Conservation (phyloP, 2,888 invertebrate species). For the Thelaira solivaga region DNA sequence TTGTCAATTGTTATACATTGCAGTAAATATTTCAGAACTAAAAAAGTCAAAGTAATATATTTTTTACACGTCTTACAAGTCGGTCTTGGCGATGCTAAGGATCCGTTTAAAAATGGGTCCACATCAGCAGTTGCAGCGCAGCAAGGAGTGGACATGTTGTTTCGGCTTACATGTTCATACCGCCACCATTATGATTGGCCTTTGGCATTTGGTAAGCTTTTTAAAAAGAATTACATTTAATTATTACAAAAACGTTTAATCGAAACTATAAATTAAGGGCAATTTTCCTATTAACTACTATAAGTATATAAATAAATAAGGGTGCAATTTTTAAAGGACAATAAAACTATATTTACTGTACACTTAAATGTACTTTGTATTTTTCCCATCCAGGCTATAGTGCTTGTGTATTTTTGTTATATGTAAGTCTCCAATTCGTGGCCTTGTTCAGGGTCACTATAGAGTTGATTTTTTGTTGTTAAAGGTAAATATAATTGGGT, state of each 20-base stretch:
- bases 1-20: not conserved
- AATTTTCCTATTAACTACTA: not conserved
- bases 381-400: not conserved
- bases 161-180: conserved; percentile 90
- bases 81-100: conserved; percentile 72
- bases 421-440: conserved; percentile 34
- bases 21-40: not conserved
- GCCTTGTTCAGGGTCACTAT: conserved; percentile 57
- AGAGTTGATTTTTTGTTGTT: conserved; percentile 32
- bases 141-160: conserved; percentile 88
- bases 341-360: not conserved
- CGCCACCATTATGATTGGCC: conserved; percentile 87
- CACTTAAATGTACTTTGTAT: not conserved
- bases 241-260: not conserved
- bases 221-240: too few relatives aligned
- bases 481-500: conserved; percentile 13
- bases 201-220: conserved; percentile 88
- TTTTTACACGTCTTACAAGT: conserved; percentile 1
- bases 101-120: conserved; percentile 79
- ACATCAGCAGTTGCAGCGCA: conserved; percentile 77
- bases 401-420: conserved; percentile 11
- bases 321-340: not conserved
- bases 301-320: not conserved
- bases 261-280: not conserved
- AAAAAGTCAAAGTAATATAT: not conserved